phyloP scores from a whole-genome alignment of 2,888 invertebrate genomes.

The Lagria hirta region DNA sequence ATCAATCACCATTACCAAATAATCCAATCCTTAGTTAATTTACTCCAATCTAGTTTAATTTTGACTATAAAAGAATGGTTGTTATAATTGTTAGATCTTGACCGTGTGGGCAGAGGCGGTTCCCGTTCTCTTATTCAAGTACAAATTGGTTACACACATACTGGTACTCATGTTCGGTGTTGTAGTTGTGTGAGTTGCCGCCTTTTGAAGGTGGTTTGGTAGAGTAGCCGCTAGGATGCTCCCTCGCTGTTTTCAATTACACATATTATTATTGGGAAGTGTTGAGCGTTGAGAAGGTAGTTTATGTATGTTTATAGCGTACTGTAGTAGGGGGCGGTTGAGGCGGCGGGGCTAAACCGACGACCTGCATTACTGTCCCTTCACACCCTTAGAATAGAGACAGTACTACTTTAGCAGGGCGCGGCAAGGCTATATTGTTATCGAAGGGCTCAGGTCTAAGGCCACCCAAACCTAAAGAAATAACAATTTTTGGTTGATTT shows the following conservation, averaged over 20 bases:
- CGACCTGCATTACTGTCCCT: conserved; percentile 51
- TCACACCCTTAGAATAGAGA: conserved; percentile 41
- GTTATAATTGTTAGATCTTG: conserved; percentile 3
- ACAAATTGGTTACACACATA: conserved; percentile 49
- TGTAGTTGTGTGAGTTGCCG: conserved; percentile 46
- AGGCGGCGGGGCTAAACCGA: conserved; percentile 42
- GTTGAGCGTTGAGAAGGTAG: conserved; percentile 54
- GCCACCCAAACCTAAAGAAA: too few species aligned
- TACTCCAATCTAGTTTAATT: too few species aligned
- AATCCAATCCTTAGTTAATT: too few species aligned
- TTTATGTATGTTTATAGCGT: conserved; percentile 56
- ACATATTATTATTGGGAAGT: conserved; percentile 53
- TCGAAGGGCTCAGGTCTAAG: conserved; percentile 35
- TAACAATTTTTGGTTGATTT: too few species aligned
- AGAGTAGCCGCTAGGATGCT: conserved; percentile 48
- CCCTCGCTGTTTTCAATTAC: conserved; percentile 55
- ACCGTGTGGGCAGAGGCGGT: conserved; percentile 21
- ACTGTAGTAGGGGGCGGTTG: conserved; percentile 52
- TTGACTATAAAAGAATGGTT: too few species aligned
- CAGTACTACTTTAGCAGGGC: conserved; percentile 52
- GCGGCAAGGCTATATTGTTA: conserved; percentile 45
- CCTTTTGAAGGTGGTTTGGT: conserved; percentile 33
- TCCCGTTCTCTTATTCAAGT: conserved; percentile 51
- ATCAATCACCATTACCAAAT: too few species aligned
- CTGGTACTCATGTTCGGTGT: conserved; percentile 50